Conservation (phyloP, 1,140 invertebrate species). For the Bombus pascuorum region DNA sequence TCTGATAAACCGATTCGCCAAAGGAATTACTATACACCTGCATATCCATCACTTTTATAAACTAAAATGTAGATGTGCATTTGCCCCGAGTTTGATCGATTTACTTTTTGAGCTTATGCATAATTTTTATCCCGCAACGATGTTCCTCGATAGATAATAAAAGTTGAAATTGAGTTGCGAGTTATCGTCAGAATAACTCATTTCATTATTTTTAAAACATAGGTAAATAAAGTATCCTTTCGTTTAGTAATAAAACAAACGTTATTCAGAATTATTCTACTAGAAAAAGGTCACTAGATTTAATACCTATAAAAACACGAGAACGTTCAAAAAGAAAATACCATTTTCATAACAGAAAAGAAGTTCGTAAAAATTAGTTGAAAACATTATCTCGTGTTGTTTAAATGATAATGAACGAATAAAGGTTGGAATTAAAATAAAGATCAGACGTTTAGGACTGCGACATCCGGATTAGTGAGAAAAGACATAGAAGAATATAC, state of each 20-base stretch:
- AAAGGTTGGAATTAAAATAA: neutral
- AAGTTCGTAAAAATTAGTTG: neutral
- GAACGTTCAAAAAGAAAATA: too few species aligned
- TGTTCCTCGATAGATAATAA: conserved; percentile 1
- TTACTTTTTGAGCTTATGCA: conserved; percentile 13
- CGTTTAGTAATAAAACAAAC: too few species aligned
- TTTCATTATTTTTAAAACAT: too few species aligned
- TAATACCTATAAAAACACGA: too few species aligned
- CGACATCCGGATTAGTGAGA: neutral
- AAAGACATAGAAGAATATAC: neutral
- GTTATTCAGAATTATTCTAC: too few species aligned
- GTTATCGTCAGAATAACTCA: neutral
- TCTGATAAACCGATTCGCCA: too few species aligned
- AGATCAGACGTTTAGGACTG: neutral
- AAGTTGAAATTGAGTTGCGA: conserved; percentile 3
- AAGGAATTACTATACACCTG: neutral
- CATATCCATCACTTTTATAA: neutral
- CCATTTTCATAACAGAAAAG: too few species aligned
- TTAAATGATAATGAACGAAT: neutral
- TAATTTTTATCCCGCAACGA: conserved; percentile 4
- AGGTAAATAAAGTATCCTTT: too few species aligned
- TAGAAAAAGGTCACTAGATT: too few species aligned
- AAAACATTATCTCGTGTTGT: neutral
- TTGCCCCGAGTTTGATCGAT: conserved; percentile 12
- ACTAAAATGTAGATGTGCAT: neutral